Conservation (phyloP, 30 jellyfish, hydroid and myxozoan species). For the Rhopilema esculentum region DNA sequence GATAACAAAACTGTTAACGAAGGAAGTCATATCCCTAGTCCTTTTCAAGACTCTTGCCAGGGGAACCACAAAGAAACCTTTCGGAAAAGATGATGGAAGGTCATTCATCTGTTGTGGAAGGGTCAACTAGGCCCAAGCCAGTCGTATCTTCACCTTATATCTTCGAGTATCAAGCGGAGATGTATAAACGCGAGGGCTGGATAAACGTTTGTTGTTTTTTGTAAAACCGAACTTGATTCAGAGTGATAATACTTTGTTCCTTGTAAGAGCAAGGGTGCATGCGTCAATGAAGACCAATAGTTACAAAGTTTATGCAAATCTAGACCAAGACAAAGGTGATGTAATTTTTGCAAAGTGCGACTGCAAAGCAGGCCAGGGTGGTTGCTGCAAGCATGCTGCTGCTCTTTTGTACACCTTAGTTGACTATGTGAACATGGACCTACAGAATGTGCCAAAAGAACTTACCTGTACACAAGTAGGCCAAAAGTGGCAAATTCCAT, state of each 20-base stretch:
- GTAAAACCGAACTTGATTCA: slow-evolving; percentile 20
- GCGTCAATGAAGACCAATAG: slow-evolving; percentile 19
- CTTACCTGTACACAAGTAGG: slow-evolving; percentile 47
- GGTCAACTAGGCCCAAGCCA: neutral
- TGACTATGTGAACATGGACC: slow-evolving; percentile 35
- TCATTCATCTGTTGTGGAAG: neutral
- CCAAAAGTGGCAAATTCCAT: slow-evolving; percentile 52
- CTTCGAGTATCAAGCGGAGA: slow-evolving; percentile 1
- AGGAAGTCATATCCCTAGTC: slow-evolving; percentile 14
- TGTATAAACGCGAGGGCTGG: neutral
- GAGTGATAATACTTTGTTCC: neutral
- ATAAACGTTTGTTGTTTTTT: neutral
- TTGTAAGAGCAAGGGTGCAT: slow-evolving; percentile 11
- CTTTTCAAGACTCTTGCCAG: slow-evolving; percentile 13
- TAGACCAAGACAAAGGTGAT: slow-evolving; percentile 10
- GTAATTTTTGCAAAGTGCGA: slow-evolving; percentile 17
- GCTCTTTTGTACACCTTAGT: slow-evolving; percentile 49
- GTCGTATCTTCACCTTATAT: neutral
- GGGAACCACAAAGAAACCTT: neutral
- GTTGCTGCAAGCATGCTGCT: slow-evolving; percentile 70
- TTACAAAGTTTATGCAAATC: slow-evolving; percentile 12
- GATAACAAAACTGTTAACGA: neutral
- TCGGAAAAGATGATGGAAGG: neutral
- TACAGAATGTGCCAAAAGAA: slow-evolving; percentile 42
- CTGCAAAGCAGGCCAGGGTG: slow-evolving; percentile 61